These are phyloP conservation scores for Delia radicum DNA, from an alignment of 1,140 invertebrate genomes.

Conservation along the genomic window DNA sequence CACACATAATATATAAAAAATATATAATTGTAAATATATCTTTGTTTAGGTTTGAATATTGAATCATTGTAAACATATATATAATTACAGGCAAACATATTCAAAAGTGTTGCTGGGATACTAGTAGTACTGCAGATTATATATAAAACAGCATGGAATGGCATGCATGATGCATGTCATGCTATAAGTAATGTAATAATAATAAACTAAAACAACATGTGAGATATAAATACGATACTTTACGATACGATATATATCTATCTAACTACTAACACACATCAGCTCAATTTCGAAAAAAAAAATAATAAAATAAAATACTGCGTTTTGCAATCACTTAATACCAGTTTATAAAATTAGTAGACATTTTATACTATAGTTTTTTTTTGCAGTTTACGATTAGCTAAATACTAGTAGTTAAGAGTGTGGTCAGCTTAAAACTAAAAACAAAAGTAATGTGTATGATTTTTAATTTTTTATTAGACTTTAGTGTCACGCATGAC, in stretches of 20 bases:
- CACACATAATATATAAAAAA: too few species aligned
- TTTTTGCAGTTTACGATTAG: neutral
- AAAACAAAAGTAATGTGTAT: conserved; percentile 8
- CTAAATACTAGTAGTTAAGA: neutral
- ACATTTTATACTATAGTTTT: conserved; percentile 1
- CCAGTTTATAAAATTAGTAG: conserved; percentile 24
- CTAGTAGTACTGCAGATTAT: too few species aligned
- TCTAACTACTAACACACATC: neutral
- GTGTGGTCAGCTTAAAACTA: neutral
- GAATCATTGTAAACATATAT: too few species aligned
- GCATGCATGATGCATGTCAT: neutral
- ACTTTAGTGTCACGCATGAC: neutral
- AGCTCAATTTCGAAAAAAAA: neutral
- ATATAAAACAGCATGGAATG: too few species aligned
- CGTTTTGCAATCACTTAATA: conserved; percentile 27
- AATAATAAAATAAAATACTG: conserved; percentile 1
- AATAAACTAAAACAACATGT: neutral
- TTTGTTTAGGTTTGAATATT: too few species aligned
- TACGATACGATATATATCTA: neutral
- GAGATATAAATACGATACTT: too few species aligned
- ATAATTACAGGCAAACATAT: too few species aligned
- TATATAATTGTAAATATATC: too few species aligned
- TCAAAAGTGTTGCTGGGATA: too few species aligned
- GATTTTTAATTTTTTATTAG: neutral
- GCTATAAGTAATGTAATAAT: neutral